These are phyloP conservation scores for Erebia palarica DNA, from an alignment of 2,888 invertebrate species.

Conservation along the genomic window DNA sequence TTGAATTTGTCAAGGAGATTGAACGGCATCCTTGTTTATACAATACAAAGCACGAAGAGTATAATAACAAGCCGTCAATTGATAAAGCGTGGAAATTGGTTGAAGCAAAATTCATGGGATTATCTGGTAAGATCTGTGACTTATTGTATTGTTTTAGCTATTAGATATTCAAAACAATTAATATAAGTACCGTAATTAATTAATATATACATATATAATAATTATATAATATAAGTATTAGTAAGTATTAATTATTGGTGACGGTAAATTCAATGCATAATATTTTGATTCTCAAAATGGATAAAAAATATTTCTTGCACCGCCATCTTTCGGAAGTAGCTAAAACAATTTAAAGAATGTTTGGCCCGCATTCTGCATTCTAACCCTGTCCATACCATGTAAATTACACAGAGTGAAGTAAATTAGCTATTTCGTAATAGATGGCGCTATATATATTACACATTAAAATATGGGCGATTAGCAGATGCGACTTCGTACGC, in stretches of 20 bases:
- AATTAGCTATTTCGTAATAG: background rate
- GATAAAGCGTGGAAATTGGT: conserved; percentile 6
- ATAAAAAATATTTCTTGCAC: background rate
- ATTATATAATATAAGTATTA: too few species aligned
- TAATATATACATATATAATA: too few species aligned
- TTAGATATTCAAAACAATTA: too few species aligned
- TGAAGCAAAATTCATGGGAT: background rate
- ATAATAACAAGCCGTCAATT: background rate
- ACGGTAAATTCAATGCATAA: too few species aligned
- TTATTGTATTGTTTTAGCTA: background rate
- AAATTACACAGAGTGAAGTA: too few species aligned
- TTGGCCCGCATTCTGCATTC: too few species aligned
- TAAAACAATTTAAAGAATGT: background rate
- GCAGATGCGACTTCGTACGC: too few species aligned
- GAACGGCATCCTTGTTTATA: conserved; percentile 10
- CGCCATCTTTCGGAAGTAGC: conserved; percentile 5
- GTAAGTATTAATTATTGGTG: too few species aligned
- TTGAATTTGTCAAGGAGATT: conserved; percentile 5
- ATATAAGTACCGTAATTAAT: too few species aligned
- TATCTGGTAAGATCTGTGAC: conserved; percentile 4
- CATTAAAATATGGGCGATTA: too few species aligned
- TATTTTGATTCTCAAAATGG: background rate
- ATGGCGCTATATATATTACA: background rate
- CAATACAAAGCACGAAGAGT: background rate
- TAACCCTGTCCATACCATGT: too few species aligned